phyloP scores from a whole-genome alignment of 2,113 vertebrate genomes.

The Ovis aries region DNA sequence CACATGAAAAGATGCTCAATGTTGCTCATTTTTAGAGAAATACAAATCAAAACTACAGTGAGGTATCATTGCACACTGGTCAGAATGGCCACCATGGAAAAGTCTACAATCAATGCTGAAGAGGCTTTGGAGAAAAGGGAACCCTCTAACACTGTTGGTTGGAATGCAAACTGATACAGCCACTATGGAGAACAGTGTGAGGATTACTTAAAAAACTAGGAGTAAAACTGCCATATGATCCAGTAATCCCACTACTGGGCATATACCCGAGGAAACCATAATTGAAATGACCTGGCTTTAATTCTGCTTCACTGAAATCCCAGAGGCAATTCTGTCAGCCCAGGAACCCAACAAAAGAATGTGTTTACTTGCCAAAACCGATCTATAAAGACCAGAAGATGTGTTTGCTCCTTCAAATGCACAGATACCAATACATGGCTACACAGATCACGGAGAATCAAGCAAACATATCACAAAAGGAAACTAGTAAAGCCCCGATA shows the following conservation, averaged over 20 bases:
- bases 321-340: background rate
- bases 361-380: background rate
- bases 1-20: background rate
- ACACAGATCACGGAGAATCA: background rate
- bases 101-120: background rate
- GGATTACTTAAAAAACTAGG: background rate
- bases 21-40: background rate
- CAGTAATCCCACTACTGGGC: background rate
- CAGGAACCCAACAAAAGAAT: background rate
- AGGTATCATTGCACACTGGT: background rate
- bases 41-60: background rate
- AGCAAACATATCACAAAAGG: background rate
- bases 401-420: background rate
- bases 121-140: background rate
- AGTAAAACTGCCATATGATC: background rate
- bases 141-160: background rate
- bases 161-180: background rate
- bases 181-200: background rate
- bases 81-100: background rate
- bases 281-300: background rate
- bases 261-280: background rate
- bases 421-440: background rate
- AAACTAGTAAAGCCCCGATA: background rate
- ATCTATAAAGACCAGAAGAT: background rate
- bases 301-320: background rate